Percentiles rank a stretch among this genome's conserved stretches.
These are phyloP conservation scores for Crypturellus tataupa DNA, from an alignment of 2,797 vertebrate species.

Conservation along the genomic window DNA sequence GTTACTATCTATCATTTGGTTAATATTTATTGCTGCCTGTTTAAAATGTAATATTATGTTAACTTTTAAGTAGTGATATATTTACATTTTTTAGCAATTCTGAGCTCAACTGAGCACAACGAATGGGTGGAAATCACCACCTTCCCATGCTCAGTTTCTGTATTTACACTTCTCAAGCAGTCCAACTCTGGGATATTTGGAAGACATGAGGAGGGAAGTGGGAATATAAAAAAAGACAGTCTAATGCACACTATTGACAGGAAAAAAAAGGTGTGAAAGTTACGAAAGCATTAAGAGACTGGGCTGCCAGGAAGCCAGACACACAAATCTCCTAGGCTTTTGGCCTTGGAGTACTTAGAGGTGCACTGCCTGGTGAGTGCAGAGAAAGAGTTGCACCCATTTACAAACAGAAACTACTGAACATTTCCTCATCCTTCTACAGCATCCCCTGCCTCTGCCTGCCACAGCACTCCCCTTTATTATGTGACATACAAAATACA, in stretches of 20 bases:
- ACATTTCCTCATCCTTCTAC: background rate
- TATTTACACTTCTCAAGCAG: background rate
- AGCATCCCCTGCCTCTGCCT: background rate
- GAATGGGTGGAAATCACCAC: background rate
- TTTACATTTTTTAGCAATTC: background rate
- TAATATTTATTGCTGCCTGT: background rate
- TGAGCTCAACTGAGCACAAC: background rate
- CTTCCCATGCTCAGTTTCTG: background rate
- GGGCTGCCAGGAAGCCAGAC: background rate
- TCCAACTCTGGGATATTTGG: background rate
- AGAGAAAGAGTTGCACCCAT: background rate
- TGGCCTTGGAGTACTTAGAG: background rate
- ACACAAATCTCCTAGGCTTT: background rate
- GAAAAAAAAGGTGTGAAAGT: background rate
- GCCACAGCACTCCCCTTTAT: background rate
- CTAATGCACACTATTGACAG: background rate
- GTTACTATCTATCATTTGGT: background rate
- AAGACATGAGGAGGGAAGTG: background rate
- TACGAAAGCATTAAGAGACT: background rate
- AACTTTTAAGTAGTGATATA: background rate
- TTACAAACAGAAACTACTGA: background rate
- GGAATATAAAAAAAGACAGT: background rate
- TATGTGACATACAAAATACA: background rate
- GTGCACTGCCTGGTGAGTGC: background rate
- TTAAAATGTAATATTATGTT: background rate